Base-by-base conservation (phyloP, 1,140 invertebrate species). In the Aphelenchoides fujianensis region DNA sequence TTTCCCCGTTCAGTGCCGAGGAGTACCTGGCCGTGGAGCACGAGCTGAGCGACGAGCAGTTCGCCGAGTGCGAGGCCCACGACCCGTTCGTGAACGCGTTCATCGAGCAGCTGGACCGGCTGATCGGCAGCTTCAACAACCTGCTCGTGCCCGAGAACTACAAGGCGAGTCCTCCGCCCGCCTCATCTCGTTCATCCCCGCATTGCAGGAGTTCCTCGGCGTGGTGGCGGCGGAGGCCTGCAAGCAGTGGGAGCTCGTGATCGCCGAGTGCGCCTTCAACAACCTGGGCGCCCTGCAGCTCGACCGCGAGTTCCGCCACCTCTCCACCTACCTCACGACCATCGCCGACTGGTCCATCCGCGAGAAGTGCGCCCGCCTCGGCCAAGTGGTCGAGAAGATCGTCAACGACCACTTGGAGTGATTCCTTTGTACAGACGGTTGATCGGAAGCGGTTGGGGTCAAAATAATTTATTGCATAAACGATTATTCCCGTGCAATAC, bases 61-160 rank as follows among this genome's bases (percentile, higher is more conserved):
- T 94, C 77, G 86, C 90, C 1, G 89, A 89, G 67, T 93, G 92
- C 83, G 94, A 96, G 87, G 91, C 92, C 0, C 91, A 92, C 78
- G 92, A 95, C 87, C 92, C 93, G 2, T 96, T 94, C 86, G 89
- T 90, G 28, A 91, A 94, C 84, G 91, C 89, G 59, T 88, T 95
- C 69, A 91, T 96, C 59, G 89, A 90, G 72, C 91, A 92, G 85
- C 85, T 95, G 34, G 92, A 95, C 85, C 88, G 89, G 2, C 85
- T 94, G 35, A 86, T 97, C 7, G 89, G 89, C 74, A 89, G 89
- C 16, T 94, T 97, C 79, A 92, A 93, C 86, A 84, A 71, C 16
- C 28, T 70, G 5, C 48, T 84, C 2, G 30, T 79, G 1, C 30
- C 68, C 3, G 84, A 80, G n/a, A 84, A 85, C 69, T 81, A 84